These are phyloP conservation scores for Anastrepha ludens DNA, from an alignment of 1,140 invertebrate genomes.

Conservation along the genomic window DNA sequence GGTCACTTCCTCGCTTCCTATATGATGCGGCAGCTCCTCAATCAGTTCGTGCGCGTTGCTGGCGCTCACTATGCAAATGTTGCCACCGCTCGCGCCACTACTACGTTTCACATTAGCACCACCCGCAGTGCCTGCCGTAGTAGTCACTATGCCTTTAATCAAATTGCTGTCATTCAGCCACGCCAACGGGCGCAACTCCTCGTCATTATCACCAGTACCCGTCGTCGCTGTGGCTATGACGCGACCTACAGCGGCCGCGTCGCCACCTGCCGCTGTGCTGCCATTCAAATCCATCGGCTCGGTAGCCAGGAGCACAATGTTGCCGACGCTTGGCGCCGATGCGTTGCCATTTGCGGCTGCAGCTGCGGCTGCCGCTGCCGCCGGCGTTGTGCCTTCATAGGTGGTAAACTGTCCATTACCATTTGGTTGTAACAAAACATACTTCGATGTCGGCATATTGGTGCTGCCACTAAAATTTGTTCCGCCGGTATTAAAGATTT, in stretches of 20 bases:
- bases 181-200: constrained; percentile 90
- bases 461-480: constrained; percentile 32
- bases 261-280: background rate
- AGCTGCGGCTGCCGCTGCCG: constrained; percentile 54
- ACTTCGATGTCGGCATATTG: constrained; percentile 65
- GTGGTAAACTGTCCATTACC: constrained; percentile 64
- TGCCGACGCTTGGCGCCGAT: constrained; percentile 59
- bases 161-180: constrained; percentile 95
- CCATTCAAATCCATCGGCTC: constrained; percentile 66
- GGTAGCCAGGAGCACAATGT: constrained; percentile 70
- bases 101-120: constrained; percentile 56
- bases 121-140: constrained; percentile 22
- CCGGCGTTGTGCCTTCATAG: constrained; percentile 62
- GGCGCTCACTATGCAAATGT: constrained; percentile 64
- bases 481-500: constrained; percentile 32
- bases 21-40: constrained; percentile 63
- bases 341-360: constrained; percentile 45
- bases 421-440: constrained; percentile 68
- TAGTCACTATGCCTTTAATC: constrained; percentile 81
- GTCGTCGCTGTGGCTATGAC: constrained; percentile 60
- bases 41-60: constrained; percentile 62
- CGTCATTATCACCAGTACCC: constrained; percentile 72
- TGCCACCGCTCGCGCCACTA: constrained; percentile 30
- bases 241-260: constrained; percentile 53
- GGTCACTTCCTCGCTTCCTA: constrained; percentile 56